A percentile compares a stretch with the other conserved stretches of the same genome.
Evolutionary conservation across 2,888 invertebrate genomes (phyloP).

Genomic region (Microplitis deprimator): DNA sequence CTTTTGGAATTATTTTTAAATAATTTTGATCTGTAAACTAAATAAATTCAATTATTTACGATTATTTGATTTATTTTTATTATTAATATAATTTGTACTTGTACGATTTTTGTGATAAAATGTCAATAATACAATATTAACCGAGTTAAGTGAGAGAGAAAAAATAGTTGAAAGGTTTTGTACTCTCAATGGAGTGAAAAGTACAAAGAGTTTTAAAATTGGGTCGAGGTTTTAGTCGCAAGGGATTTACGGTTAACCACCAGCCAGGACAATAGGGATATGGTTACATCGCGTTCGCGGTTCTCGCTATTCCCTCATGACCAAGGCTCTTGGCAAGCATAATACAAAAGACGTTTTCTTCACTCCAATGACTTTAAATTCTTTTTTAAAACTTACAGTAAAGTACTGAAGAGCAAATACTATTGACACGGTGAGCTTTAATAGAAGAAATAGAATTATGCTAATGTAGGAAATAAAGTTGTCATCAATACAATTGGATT

Average conservation of each 20-base stretch:
- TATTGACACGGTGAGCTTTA: neutral
- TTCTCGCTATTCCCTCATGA: slow-evolving; percentile 22
- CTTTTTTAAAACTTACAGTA: neutral
- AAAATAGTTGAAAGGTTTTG: slow-evolving; percentile 34
- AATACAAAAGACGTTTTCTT: slow-evolving; percentile 32
- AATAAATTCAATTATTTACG: slow-evolving; percentile 11
- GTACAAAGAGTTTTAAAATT: slow-evolving; percentile 41
- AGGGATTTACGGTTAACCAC: slow-evolving; percentile 51
- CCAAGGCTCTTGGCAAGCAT: slow-evolving; percentile 13
- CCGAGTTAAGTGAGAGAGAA: slow-evolving; percentile 7
- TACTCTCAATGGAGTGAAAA: slow-evolving; percentile 28
- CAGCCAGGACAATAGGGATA: slow-evolving; percentile 47
- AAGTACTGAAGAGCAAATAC: neutral
- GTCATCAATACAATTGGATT: neutral
- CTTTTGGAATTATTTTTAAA: slow-evolving; percentile 60
- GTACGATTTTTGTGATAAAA: neutral
- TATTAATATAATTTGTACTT: neutral
- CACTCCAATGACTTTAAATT: slow-evolving; percentile 21
- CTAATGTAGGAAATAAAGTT: neutral
- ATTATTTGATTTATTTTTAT: slow-evolving; percentile 1
- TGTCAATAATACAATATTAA: neutral
- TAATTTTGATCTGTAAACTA: slow-evolving; percentile 36
- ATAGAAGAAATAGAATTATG: neutral
- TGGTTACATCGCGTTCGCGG: slow-evolving; percentile 41
- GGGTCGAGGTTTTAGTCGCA: slow-evolving; percentile 46